These are phyloP conservation scores for Pyrrhia umbra DNA, from an alignment of 2,888 invertebrate genomes.

Conservation along the genomic window DNA sequence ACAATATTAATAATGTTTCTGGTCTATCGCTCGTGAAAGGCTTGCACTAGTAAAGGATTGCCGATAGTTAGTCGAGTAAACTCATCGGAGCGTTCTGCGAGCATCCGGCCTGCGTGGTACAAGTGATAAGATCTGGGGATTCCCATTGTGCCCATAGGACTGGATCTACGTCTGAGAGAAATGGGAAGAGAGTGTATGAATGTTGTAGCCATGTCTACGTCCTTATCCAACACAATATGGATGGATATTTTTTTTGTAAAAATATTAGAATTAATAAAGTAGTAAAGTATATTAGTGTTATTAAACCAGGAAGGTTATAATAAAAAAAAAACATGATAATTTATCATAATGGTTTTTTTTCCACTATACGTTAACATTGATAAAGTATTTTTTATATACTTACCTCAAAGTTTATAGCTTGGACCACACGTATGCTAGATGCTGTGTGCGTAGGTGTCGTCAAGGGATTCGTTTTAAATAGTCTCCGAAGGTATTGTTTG, in stretches of 20 bases:
- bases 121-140: conserved; percentile 58
- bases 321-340: too few relatives aligned
- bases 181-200: too few relatives aligned
- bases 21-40: conserved; percentile 85
- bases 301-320: too few relatives aligned
- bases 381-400: background rate
- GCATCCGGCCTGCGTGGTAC: conserved; percentile 74
- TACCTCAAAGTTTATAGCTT: conserved; percentile 52
- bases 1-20: conserved; percentile 83
- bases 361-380: too few relatives aligned
- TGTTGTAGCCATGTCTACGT: too few relatives aligned
- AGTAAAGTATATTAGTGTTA: too few relatives aligned
- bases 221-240: too few relatives aligned
- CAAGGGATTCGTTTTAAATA: conserved; percentile 86
- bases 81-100: conserved; percentile 73
- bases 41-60: conserved; percentile 86
- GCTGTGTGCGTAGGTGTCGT: conserved; percentile 81
- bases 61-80: conserved; percentile 78
- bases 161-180: too few relatives aligned
- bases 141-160: too few relatives aligned
- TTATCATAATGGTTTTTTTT: too few relatives aligned
- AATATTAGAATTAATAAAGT: too few relatives aligned
- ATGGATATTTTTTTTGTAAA: too few relatives aligned
- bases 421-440: conserved; percentile 60
- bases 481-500: conserved; percentile 83